These are phyloP conservation scores for Oreochromis tanganicae DNA, from an alignment of 2,113 vertebrate genomes.

Conservation along the genomic window DNA sequence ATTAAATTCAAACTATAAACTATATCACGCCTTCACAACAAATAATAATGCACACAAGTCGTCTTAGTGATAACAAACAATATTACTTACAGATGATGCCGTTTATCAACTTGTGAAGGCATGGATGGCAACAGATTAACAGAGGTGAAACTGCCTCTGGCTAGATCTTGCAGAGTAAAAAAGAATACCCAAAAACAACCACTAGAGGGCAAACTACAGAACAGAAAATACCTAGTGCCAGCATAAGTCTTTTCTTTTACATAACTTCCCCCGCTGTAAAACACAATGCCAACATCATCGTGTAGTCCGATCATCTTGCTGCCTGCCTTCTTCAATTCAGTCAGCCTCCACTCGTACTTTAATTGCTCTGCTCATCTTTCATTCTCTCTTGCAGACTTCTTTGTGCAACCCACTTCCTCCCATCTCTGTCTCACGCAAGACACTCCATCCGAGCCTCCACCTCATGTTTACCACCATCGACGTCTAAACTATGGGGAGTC, in stretches of 20 bases:
- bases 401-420: background rate
- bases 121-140: no score
- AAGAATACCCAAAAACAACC: no score
- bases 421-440: background rate
- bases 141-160: no score
- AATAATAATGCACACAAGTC: no score
- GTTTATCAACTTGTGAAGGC: no score
- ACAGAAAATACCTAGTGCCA: no score
- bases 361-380: background rate
- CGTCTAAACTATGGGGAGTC: background rate
- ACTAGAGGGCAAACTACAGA: no score
- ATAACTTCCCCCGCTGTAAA: background rate
- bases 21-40: no score
- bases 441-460: background rate
- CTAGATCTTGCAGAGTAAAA: no score
- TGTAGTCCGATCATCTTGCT: background rate
- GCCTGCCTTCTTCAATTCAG: background rate
- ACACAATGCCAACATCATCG: background rate
- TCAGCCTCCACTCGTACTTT: background rate
- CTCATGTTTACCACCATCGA: background rate
- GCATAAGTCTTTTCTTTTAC: background rate
- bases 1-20: no score
- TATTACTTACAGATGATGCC: no score
- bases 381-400: background rate
- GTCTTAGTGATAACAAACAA: no score